Percentiles rank a stretch among this genome's conserved stretches.
Conservation (phyloP, 1,140 invertebrate species). For the Holotrichia oblita region DNA sequence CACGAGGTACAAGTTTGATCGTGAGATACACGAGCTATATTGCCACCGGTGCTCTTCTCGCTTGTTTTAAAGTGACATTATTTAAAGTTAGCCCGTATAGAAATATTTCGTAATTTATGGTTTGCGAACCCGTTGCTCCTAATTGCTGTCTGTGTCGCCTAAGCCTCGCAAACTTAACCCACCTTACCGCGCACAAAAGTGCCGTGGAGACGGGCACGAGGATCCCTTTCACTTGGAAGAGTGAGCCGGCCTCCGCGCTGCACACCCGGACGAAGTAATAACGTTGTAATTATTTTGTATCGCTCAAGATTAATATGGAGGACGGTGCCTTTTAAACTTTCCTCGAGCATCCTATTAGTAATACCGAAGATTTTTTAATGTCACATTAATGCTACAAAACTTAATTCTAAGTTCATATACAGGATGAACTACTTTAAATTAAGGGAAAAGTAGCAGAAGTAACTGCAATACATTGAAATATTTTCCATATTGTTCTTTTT, state of each 20-base stretch:
- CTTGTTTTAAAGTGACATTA: slow-evolving; percentile 55
- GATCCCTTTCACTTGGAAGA: neutral
- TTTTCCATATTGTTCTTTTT: too few relatives aligned
- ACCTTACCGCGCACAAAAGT: neutral
- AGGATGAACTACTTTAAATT: too few relatives aligned
- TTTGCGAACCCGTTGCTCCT: slow-evolving; percentile 55
- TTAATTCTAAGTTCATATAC: too few relatives aligned
- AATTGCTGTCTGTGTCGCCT: slow-evolving; percentile 55
- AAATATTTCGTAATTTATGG: slow-evolving; percentile 59
- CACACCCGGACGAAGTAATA: neutral
- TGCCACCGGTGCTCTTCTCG: neutral
- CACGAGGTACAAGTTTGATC: too few relatives aligned
- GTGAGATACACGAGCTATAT: neutral
- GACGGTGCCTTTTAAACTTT: neutral
- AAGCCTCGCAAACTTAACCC: slow-evolving; percentile 17
- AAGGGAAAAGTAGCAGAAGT: too few relatives aligned
- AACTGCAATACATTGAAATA: too few relatives aligned
- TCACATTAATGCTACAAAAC: too few relatives aligned
- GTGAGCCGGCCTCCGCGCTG: neutral
- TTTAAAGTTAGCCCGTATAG: slow-evolving; percentile 58
- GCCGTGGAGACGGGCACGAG: neutral
- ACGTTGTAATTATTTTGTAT: neutral
- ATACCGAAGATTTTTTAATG: too few relatives aligned
- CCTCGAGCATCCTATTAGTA: neutral
- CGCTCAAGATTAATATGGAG: neutral